Base-by-base conservation (phyloP, 2,797 vertebrate species). In the Chloroceryle inda region DNA sequence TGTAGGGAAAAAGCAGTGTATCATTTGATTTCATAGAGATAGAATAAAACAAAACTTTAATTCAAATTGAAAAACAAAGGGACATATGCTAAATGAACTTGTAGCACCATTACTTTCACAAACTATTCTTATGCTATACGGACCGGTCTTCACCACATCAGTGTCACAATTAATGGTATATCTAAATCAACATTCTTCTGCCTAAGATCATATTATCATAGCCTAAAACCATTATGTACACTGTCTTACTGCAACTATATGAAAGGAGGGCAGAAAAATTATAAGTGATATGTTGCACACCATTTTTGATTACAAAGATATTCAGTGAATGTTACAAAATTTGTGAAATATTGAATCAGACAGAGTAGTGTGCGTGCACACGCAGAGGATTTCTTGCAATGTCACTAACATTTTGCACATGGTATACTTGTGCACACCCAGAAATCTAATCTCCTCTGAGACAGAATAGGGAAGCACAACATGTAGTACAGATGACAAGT, bases 1-100 rank as follows among this genome's bases (percentile, higher is more conserved):
- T 85, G 59, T 89, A 47, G 24, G 83, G 73, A 84, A 91, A 90
- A 95, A 92, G 13, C 22, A 85, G 40, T 44, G 42, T 84, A 47
- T 62, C 12, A 58, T 80, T 72, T 82, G 81, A 79, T 91, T 93
- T 95, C 50, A 88, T 42, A 35, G 37, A 93, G 19, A 76, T 33
- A 67, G 19, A 66, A 78, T 81, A 74, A 92, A 93, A 20, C 16
- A 76, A 13, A 50, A 14, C 42, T 83, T 91, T 55, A 69, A 47
- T 69, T 75, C 58, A 85, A 84, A 85, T 7, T 16, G 53, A 67
- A 59, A 77, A 88, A 42, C 5, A 63, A 83, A 56, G 52, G 5
- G 19, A 19, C 12, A 1, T 37, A 85, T 72, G 14, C 31, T 47
- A 94, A 85, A 89, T 81, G 11, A 19, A 72, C 31, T 52, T 49